Base-by-base conservation (phyloP, 2,797 vertebrate genomes). In the Coranthus polyacanthus region DNA sequence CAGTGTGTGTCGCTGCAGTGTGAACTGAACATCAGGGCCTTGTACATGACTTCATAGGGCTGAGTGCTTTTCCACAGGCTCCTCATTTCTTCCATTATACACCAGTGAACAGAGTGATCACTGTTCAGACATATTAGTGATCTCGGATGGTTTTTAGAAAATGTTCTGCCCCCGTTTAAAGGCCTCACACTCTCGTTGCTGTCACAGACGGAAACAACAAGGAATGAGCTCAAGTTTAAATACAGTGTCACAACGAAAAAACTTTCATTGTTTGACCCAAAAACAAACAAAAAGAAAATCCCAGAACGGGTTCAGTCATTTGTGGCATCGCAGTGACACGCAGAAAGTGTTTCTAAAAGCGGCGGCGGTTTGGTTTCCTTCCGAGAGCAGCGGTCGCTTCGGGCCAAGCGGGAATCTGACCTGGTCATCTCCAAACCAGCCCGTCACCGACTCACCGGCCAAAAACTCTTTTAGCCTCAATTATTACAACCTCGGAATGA, bases 81-180 rank as follows among this genome's bases (percentile, higher is more conserved):
- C 18, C 53, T 82, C 62, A 54, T 78, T 71, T 44, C 49, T 58
- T 82, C 74, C 79, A 68, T 70, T 68, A 63, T 32, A 21, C 75
- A 65, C 37, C 49, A 0, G 24, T 58, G 75, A 78, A 88, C 78
- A 83, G 52, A 84, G 70, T 12, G 12, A 4, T n/a, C 15, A 15
- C 38, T 39, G 38, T 39, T 29, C 26, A 5, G 5, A 6, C 2
- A 29, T 5, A 7, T 29, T 29, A 29, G 54, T 58, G 58, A 78
- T 51, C 60, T 62, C 38, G 5, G 0, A 13, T 16, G 43, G 37
- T 2, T 67, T n/a, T 75, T 7, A 8, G 39, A 36, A 72, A 52
- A 62, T 50, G 38, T 29, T 29, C 26, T 29, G 29, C 24, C 50
- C 41, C 42, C 24, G 37, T 50, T 26, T 26, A 50, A n/a, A n/a